These are phyloP conservation scores for Bombus vancouverensis DNA, from an alignment of 1,140 invertebrate species.

Conservation along the genomic window DNA sequence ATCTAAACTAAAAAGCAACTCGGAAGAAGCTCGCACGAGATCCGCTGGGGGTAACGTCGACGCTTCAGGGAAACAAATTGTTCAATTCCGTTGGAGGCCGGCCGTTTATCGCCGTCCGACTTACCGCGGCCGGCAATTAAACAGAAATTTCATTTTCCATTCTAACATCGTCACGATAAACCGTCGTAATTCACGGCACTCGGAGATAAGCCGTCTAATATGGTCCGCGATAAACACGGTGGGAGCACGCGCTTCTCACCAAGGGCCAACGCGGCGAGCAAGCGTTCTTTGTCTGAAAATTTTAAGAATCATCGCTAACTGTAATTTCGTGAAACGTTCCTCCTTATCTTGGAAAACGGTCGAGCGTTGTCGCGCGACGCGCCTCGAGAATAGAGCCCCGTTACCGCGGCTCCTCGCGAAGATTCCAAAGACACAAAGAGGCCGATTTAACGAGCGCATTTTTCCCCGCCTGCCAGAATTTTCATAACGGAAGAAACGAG, in stretches of 20 bases:
- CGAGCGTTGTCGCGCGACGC: neutral
- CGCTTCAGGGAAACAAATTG: neutral
- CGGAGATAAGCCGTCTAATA: constrained; percentile 22
- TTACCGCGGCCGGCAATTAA: neutral
- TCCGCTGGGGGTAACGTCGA: neutral
- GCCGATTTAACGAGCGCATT: constrained; percentile 54
- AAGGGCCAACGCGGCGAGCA: neutral
- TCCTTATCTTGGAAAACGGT: constrained; percentile 28
- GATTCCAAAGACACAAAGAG: constrained; percentile 51
- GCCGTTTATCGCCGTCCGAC: neutral
- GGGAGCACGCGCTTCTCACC: neutral
- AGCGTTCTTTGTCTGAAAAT: constrained; percentile 27
- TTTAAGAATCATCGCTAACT: constrained; percentile 46
- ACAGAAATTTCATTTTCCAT: neutral
- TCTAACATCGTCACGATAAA: neutral
- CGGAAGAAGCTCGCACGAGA: neutral
- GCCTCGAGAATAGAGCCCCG: neutral
- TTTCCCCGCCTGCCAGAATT: constrained; percentile 42
- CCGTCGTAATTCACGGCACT: neutral
- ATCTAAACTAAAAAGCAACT: neutral
- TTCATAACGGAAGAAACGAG: constrained; percentile 52
- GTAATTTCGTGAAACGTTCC: constrained; percentile 38
- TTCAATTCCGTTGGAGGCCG: neutral
- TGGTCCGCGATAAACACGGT: constrained; percentile 10
- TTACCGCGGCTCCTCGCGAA: constrained; percentile 2